Evolutionary conservation across 2,797 vertebrate genomes (phyloP).

Genomic region (Oceanodroma leucorhoa): DNA sequence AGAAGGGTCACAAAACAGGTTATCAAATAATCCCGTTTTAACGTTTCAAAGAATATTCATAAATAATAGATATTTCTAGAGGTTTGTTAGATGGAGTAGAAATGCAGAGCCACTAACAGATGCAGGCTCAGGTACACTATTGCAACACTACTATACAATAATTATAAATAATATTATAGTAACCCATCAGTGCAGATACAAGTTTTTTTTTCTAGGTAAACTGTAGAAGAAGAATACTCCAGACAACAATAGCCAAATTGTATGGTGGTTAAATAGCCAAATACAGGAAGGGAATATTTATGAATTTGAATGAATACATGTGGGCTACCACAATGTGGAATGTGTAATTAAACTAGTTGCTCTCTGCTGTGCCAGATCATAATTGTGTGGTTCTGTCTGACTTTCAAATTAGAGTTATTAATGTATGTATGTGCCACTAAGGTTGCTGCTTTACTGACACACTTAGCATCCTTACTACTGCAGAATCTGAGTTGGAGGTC

Average conservation of each 20-base stretch:
- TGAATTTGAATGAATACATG: background rate
- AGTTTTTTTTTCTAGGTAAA: background rate
- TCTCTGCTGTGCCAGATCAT: background rate
- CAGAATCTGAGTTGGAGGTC: background rate
- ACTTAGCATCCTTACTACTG: background rate
- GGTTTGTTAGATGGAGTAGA: background rate
- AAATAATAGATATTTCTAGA: background rate
- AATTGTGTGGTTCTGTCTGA: background rate
- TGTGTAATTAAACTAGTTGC: background rate
- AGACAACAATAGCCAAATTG: background rate
- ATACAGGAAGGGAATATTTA: background rate
- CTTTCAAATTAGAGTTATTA: background rate
- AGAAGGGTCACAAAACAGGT: background rate
- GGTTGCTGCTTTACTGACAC: background rate
- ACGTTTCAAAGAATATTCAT: background rate
- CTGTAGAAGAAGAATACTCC: background rate
- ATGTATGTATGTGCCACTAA: background rate
- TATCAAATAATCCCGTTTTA: background rate
- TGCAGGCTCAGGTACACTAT: background rate
- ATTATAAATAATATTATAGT: background rate
- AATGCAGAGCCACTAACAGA: background rate
- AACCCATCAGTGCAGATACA: background rate
- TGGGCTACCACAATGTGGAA: slow-evolving; percentile 7
- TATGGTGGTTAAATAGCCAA: background rate
- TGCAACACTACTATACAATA: background rate